Evolutionary conservation across 2,888 invertebrate genomes (phyloP).

Genomic region (Heteromurus nitidus): DNA sequence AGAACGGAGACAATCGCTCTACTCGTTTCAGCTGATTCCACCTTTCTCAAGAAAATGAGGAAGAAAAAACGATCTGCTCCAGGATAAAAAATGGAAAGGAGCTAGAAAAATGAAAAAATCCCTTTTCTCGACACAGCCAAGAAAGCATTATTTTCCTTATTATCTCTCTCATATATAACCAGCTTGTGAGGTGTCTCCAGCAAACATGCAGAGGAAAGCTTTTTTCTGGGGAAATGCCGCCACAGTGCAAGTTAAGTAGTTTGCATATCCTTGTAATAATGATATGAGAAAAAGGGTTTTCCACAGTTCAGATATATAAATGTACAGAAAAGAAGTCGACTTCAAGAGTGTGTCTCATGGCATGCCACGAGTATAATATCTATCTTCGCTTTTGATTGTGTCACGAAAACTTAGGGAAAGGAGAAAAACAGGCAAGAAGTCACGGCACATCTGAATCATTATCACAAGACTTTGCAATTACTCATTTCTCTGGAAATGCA

Average conservation of each 20-base stretch:
- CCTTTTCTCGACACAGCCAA: conserved; percentile 43
- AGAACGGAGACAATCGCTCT: too few relatives aligned
- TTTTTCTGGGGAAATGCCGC: conserved; percentile 20
- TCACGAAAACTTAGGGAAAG: conserved; percentile 24
- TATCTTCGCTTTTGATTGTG: neutral
- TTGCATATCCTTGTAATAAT: conserved; percentile 6
- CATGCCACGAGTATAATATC: too few relatives aligned
- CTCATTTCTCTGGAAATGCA: conserved; percentile 67
- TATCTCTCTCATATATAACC: conserved; percentile 54
- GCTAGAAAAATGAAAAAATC: conserved; percentile 59
- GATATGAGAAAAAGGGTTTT: neutral
- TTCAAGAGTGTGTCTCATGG: neutral
- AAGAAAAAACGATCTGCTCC: conserved; percentile 18
- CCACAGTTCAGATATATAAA: neutral
- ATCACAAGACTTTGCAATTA: conserved; percentile 71
- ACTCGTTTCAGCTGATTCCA: too few relatives aligned
- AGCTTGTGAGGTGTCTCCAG: conserved; percentile 13
- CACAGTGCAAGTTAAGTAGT: neutral
- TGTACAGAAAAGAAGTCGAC: too few relatives aligned
- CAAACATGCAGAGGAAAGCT: conserved; percentile 23
- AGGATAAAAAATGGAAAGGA: conserved; percentile 41
- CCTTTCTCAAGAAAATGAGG: neutral
- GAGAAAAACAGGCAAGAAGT: conserved; percentile 22
- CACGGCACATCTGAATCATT: conserved; percentile 67
- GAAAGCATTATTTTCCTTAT: conserved; percentile 46